phyloP scores from a whole-genome alignment of 2,888 invertebrate genomes.

The Xanthia icteritia region DNA sequence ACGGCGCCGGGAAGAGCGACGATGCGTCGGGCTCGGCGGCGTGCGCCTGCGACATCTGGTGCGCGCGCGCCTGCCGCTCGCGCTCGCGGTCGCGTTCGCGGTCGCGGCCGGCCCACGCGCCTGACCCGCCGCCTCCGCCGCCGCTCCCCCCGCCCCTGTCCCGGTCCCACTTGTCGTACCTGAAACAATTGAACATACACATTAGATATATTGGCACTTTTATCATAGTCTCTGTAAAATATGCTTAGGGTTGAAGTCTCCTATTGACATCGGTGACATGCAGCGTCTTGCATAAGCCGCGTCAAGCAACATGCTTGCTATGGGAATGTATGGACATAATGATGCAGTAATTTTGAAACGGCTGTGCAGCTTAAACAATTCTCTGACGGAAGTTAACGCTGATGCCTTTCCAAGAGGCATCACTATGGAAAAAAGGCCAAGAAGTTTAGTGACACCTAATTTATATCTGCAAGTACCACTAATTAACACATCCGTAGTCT shows the following conservation, averaged over 20 bases:
- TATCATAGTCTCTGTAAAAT: neutral
- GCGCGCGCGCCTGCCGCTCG: constrained; percentile 94
- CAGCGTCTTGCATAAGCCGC: neutral
- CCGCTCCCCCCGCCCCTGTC: constrained; percentile 84
- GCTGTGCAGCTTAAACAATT: neutral
- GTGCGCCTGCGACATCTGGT: constrained; percentile 93
- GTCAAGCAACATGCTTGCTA: neutral
- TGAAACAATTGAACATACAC: constrained; percentile 71
- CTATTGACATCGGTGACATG: neutral
- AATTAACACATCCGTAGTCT: constrained; percentile 39
- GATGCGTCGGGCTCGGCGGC: constrained; percentile 91
- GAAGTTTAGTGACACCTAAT: neutral
- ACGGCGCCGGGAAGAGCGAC: constrained; percentile 92
- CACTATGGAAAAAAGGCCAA: neutral
- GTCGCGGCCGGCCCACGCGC: constrained; percentile 87
- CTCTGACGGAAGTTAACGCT: neutral
- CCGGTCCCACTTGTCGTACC: constrained; percentile 90
- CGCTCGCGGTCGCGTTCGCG: constrained; percentile 94
- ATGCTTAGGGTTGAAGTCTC: neutral
- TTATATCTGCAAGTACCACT: constrained; percentile 8
- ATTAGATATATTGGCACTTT: constrained; percentile 17
- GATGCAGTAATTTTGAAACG: neutral
- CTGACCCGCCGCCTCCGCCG: constrained; percentile 76
- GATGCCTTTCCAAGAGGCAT: neutral
- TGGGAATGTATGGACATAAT: neutral